phyloP scores from a whole-genome alignment of 1,140 invertebrate species.

The Diabrotica virgifera region DNA sequence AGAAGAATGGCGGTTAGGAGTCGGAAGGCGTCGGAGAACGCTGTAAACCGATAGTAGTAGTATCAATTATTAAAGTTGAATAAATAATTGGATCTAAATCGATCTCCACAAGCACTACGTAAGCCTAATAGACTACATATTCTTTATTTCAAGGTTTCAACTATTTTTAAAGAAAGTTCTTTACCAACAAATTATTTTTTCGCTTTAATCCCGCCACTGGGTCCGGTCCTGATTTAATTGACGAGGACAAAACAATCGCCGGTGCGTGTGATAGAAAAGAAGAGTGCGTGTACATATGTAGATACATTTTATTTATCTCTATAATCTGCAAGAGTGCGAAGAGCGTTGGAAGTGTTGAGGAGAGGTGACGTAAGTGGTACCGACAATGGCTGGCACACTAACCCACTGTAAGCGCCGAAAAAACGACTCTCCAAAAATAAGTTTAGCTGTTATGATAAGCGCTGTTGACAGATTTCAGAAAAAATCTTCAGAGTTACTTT shows the following conservation, averaged over 20 bases:
- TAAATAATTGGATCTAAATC: no score
- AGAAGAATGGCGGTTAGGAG: no score
- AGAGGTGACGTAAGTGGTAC: constrained; percentile 22
- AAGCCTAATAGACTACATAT: no score
- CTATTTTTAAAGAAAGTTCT: no score
- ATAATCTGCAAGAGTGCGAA: neutral
- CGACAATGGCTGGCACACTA: constrained; percentile 25
- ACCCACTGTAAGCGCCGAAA: constrained; percentile 25
- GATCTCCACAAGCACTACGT: no score
- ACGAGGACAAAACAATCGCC: neutral
- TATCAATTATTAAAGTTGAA: no score
- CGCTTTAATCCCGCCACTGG: no score
- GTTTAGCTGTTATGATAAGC: constrained; percentile 5
- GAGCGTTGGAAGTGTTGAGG: constrained; percentile 15
- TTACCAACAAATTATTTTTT: no score
- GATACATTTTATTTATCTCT: neutral
- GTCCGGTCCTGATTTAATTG: neutral
- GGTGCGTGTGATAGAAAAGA: constrained; percentile 1
- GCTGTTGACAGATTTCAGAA: neutral
- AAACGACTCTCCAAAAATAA: constrained; percentile 27
- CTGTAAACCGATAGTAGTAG: no score
- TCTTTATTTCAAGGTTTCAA: no score
- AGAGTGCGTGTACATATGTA: constrained; percentile 1
- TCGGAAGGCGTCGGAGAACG: no score
- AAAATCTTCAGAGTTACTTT: neutral